A percentile compares a stretch with the other conserved stretches of the same genome.
Conservation (phyloP, 2,888 invertebrate species). For the Eupeodes latifasciatus region DNA sequence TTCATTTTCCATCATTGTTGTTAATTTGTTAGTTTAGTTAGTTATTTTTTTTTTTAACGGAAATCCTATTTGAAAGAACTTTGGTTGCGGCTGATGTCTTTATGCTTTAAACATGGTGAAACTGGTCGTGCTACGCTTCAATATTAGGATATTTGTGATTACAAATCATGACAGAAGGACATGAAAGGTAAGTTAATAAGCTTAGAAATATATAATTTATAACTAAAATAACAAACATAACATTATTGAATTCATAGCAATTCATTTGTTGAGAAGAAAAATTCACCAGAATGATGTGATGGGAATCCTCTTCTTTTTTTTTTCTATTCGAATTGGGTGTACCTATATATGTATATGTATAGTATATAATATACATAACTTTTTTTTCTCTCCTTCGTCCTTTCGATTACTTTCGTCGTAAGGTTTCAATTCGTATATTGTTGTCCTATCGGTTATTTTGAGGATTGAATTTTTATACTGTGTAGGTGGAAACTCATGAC, state of each 20-base stretch:
- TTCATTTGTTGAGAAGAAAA: slow-evolving; percentile 5
- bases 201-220: too few relatives aligned
- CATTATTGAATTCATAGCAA: too few relatives aligned
- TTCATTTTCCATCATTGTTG: neutral
- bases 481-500: slow-evolving; percentile 43
- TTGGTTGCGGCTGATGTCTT: slow-evolving; percentile 85
- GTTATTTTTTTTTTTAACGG: slow-evolving; percentile 14
- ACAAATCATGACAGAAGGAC: slow-evolving; percentile 96
- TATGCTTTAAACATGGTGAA: slow-evolving; percentile 93
- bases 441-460: slow-evolving; percentile 46
- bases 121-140: slow-evolving; percentile 91
- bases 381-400: slow-evolving; percentile 26
- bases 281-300: slow-evolving; percentile 48
- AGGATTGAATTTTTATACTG: slow-evolving; percentile 17
- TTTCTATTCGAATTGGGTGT: slow-evolving; percentile 22
- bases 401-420: slow-evolving; percentile 43
- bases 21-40: slow-evolving; percentile 7
- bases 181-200: slow-evolving; percentile 91
- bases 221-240: too few relatives aligned
- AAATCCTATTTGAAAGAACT: slow-evolving; percentile 69
- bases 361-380: slow-evolving; percentile 29
- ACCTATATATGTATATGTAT: slow-evolving; percentile 1
- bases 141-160: slow-evolving; percentile 92
- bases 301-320: slow-evolving; percentile 14
- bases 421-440: slow-evolving; percentile 50